Evolutionary conservation across 2,888 invertebrate genomes (phyloP), one percentile per base, ranked within the genome.

Genomic region (Brachyopa scutellaris): DNA sequence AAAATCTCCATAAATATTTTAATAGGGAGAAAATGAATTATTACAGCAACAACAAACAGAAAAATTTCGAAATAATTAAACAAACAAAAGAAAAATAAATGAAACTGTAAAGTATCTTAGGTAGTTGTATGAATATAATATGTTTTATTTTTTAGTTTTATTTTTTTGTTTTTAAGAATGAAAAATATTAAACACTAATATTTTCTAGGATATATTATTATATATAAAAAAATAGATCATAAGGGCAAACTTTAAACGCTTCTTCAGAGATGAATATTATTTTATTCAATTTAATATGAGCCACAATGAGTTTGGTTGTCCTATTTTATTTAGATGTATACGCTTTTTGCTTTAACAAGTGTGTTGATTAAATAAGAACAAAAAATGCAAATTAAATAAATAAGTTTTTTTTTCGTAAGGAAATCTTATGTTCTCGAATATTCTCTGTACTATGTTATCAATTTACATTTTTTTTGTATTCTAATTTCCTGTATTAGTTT

Each of bases 231-330:
- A 57, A 51, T 73, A 82, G 70, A 45, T 59, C 1, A 13, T 82
- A 82, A 82, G 82, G 17, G 62, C 67, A 80, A 69, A 69, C 69
- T 76, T 80, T 74, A 80, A 59, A 80, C 69, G 80, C 80, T 80
- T 80, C 69, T 76, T 80, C 19, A 59, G 49, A 64, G 33, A 62
- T 45, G 67, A 47, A 62, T 40, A 51, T 57, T 73, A 21, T 21
- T 62, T 62, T 64, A 15, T 47, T 23, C 36, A 17, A 49, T 64
- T 42, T 29, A 53, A 47, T 74, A 59, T 42, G 11, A 80, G 64
- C 69, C 33, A 64, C 49, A 0, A 62, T 40, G 19, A 61, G 13
- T 42, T 55, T 47, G 57, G 40, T 64, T 74, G 23, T 36, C 47
- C n/a, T 7, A 29, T 38, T 70, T 70, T 29, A 33, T 74, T 80